These are phyloP conservation scores for Drosophila yooni DNA, from an alignment of 2,888 invertebrate species.

Conservation along the genomic window DNA sequence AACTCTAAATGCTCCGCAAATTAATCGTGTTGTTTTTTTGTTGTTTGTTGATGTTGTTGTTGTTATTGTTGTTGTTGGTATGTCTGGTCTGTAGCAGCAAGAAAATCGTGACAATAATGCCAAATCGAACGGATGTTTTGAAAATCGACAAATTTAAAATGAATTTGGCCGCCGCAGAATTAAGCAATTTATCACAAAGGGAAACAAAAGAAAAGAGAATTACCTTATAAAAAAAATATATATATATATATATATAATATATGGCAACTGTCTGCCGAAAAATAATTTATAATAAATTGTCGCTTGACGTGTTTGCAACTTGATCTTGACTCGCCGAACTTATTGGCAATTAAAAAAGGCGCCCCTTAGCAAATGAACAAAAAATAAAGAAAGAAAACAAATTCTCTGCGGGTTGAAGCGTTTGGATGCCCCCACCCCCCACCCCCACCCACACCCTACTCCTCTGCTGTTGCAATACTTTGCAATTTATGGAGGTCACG, in stretches of 20 bases:
- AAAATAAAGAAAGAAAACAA: not conserved
- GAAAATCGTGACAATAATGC: conserved; percentile 78
- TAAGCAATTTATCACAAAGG: conserved; percentile 70
- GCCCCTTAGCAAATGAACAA: conserved; percentile 1
- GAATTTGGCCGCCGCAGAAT: conserved; percentile 43
- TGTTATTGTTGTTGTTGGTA: conserved; percentile 39
- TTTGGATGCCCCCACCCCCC: conserved; percentile 2
- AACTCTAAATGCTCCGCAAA: conserved; percentile 35
- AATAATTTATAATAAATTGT: conserved; percentile 74
- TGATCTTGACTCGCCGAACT: conserved; percentile 58
- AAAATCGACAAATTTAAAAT: conserved; percentile 64
- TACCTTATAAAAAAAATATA: conserved; percentile 40
- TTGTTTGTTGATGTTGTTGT: conserved; percentile 1
- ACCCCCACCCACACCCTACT: not conserved
- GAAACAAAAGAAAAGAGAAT: conserved; percentile 46
- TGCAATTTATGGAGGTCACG: conserved; percentile 60
- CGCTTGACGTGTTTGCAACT: conserved; percentile 66
- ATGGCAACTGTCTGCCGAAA: conserved; percentile 19
- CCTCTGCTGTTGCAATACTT: not conserved
- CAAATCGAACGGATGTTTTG: conserved; percentile 76
- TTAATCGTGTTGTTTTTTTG: conserved; percentile 11
- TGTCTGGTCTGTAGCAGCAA: conserved; percentile 60
- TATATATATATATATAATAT: not conserved
- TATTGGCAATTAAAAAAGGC: conserved; percentile 65
- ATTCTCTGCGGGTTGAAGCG: conserved; percentile 4